phyloP scores from a whole-genome alignment of 2,113 vertebrate species.

The Entelurus aequoreus region DNA sequence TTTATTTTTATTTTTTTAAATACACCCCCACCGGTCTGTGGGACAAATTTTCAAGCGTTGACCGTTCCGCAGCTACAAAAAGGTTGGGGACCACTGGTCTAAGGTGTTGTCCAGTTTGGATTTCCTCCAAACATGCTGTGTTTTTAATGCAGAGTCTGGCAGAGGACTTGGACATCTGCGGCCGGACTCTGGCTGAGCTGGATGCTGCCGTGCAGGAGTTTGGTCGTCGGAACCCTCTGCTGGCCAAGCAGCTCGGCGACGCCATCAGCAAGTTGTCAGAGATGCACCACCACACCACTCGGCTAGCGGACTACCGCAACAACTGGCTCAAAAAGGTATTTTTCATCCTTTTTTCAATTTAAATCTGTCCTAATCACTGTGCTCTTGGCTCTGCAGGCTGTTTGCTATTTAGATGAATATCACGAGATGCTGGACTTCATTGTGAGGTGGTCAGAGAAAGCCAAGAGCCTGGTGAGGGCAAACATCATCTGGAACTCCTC shows the following conservation, averaged over 20 bases:
- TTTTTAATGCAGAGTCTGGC: conserved; percentile 69
- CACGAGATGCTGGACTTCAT: conserved; percentile 85
- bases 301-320: conserved; percentile 78
- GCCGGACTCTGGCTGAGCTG: conserved; percentile 77
- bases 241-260: conserved; percentile 81
- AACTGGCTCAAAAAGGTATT: conserved; percentile 83
- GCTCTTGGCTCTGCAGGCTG: conserved; percentile 63
- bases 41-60: too few relatives aligned
- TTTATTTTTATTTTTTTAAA: too few relatives aligned
- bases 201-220: conserved; percentile 82
- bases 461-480: conserved; percentile 79
- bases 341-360: not conserved
- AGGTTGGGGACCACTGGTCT: too few relatives aligned
- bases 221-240: conserved; percentile 74
- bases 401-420: conserved; percentile 85
- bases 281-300: conserved; percentile 81
- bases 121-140: too few relatives aligned
- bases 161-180: conserved; percentile 81
- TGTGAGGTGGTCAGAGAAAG: conserved; percentile 87
- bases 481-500: conserved; percentile 86
- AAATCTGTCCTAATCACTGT: not conserved
- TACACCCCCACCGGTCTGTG: too few relatives aligned
- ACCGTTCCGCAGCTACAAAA: too few relatives aligned
- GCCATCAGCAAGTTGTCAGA: conserved; percentile 79
- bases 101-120: too few relatives aligned